Conservation (phyloP, 2,113 vertebrate species). For the Pseudorectes ferrugineus region DNA sequence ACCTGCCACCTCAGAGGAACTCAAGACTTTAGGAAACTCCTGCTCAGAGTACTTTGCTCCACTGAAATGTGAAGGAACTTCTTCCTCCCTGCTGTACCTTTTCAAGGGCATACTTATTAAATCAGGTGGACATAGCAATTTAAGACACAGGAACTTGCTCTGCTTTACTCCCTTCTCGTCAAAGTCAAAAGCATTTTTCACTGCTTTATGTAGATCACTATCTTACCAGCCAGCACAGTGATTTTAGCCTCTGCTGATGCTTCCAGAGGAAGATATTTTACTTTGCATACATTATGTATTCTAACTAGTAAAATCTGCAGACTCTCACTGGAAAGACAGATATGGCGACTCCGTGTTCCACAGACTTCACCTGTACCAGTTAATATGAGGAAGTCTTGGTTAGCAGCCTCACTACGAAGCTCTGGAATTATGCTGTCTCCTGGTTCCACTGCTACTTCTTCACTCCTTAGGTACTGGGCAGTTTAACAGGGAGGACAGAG, state of each 20-base stretch:
- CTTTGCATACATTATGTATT: background rate
- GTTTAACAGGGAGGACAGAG: background rate
- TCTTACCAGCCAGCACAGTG: background rate
- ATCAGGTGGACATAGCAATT: background rate
- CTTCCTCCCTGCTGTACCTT: background rate
- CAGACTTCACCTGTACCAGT: background rate
- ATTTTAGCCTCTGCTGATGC: background rate
- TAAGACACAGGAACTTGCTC: background rate
- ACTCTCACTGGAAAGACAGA: background rate
- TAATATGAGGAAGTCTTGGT: background rate
- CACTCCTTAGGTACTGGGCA: background rate
- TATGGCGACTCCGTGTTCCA: background rate
- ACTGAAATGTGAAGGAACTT: background rate
- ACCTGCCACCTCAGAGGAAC: background rate
- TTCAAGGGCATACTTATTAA: background rate
- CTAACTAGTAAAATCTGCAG: background rate
- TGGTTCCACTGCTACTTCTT: background rate
- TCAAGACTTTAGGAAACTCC: background rate
- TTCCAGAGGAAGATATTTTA: background rate
- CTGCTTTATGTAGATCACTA: background rate
- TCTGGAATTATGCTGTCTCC: background rate
- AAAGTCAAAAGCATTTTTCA: background rate
- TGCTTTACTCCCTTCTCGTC: background rate
- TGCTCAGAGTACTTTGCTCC: background rate
- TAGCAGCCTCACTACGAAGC: background rate